Evolutionary conservation across 1,140 invertebrate species (phyloP), one percentile per base, ranked within the genome.

Genomic region (Lucilia cuprina): DNA sequence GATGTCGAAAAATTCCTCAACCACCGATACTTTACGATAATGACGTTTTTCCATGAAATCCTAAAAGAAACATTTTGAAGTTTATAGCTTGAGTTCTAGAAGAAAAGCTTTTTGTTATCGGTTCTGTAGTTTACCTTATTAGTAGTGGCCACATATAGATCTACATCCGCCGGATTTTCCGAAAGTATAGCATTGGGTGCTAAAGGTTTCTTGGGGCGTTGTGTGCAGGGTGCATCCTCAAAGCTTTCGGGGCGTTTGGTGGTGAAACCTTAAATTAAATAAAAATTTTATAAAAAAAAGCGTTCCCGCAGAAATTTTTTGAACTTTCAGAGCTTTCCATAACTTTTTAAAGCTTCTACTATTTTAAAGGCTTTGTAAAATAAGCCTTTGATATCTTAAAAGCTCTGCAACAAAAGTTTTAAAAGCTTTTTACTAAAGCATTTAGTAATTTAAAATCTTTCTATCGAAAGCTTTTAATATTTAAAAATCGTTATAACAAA

Each of bases 1-100:
- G 85, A 99, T 99, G 90, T 98, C 96, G 91, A 98, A 99, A 92
- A 99, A 99, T 88, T 98, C 96, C 92, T 99, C 98, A 13, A 99
- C 98, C 30, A 98, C 95, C 0, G 97, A 97, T 8, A 99, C 97
- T 90, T 97, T 96, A 89, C 98, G 96, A 91, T 96, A 98, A 4
- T 95, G 94, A 80, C 89, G 86, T 60, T 88, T 86, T n/a, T n/a
- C n/a, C n/a, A n/a, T 14, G 17, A 93, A 92, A 86, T 93, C 93
- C 92, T 94, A 85, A 85, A 84, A 74, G 34, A 74, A 41, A 41
- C 35, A 41, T n/a, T n/a, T n/a, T n/a, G n/a, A 41, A 5, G 8
- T 41, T 41, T 41, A 41, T 41, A 41, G 35, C 35, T n/a, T n/a
- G n/a, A n/a, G n/a, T 41, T 21, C 21, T 21, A 21, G 5, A 21